Evolutionary conservation across 1,140 invertebrate species (phyloP).

Genomic region (Geopemphigus sp.): DNA sequence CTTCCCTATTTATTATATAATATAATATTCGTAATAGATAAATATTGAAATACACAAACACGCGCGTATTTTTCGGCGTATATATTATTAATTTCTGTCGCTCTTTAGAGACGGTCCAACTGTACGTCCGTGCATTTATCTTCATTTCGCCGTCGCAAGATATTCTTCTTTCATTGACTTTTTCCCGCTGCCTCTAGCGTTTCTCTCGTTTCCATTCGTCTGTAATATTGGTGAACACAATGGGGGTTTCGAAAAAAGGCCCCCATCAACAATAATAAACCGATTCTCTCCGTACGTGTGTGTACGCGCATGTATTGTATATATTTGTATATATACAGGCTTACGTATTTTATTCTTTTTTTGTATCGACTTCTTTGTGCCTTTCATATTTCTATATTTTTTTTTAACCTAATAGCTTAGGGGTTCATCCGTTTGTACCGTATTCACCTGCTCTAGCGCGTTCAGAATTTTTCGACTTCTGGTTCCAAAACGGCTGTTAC

Average conservation of each 20-base stretch:
- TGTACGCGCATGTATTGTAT: slow-evolving; percentile 13
- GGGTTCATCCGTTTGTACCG: slow-evolving; percentile 13
- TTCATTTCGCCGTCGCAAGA: slow-evolving; percentile 3
- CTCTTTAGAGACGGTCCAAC: neutral
- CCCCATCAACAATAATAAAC: slow-evolving; percentile 45
- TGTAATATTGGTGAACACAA: slow-evolving; percentile 36
- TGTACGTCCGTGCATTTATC: neutral
- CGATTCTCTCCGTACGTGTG: neutral
- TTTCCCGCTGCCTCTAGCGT: neutral
- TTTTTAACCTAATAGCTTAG: slow-evolving; percentile 42
- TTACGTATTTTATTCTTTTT: too few species aligned
- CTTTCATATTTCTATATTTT: slow-evolving; percentile 30
- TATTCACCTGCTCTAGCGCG: slow-evolving; percentile 32
- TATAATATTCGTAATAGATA: too few species aligned
- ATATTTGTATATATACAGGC: slow-evolving; percentile 12
- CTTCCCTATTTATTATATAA: neutral
- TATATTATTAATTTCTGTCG: slow-evolving; percentile 28
- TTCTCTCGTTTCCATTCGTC: slow-evolving; percentile 36
- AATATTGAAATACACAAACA: neutral
- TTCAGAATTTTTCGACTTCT: slow-evolving; percentile 39
- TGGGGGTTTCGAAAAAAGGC: slow-evolving; percentile 10
- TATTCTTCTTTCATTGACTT: slow-evolving; percentile 6
- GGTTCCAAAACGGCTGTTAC: slow-evolving; percentile 32
- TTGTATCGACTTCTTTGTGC: slow-evolving; percentile 41
- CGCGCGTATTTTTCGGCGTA: slow-evolving; percentile 4